These are phyloP conservation scores for Stegana nigrithorax DNA, from an alignment of 2,888 invertebrate species.

Conservation along the genomic window DNA sequence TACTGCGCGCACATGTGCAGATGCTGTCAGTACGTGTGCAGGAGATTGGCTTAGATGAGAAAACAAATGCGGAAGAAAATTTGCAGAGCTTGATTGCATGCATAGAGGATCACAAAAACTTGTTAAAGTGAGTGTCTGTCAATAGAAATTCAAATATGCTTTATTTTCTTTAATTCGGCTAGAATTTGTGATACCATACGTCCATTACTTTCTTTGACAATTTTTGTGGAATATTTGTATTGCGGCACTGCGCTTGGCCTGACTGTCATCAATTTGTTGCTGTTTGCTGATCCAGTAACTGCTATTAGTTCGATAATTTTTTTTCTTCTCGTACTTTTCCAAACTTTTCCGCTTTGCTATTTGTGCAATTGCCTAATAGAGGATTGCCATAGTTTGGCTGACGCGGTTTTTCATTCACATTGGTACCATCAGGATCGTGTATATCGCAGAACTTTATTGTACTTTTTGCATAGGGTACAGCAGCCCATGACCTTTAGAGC, in stretches of 20 bases:
- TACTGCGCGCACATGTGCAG: not conserved
- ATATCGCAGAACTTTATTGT: not conserved
- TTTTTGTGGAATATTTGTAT: not conserved
- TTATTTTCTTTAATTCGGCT: not conserved
- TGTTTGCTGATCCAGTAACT: not conserved
- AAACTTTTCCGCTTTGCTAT: conserved; percentile 12
- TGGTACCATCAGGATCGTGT: not conserved
- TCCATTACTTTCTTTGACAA: not conserved
- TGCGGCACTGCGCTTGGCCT: conserved; percentile 11
- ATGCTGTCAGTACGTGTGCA: not conserved
- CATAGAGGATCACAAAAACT: not conserved
- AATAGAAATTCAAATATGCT: not conserved
- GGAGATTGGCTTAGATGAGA: not conserved
- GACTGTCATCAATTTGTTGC: not conserved
- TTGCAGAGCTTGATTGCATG: not conserved
- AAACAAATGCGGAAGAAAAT: not conserved
- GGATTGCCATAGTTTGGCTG: not conserved
- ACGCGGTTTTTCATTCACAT: conserved; percentile 8
- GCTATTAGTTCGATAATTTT: not conserved
- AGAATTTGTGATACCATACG: not conserved
- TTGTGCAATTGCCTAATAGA: conserved; percentile 11
- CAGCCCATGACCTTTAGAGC: conserved; percentile 12
- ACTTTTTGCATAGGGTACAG: conserved; percentile 1
- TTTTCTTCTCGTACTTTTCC: not conserved
- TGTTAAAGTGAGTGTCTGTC: not conserved